Conservation (phyloP, 2,113 vertebrate genomes). For the Anhinga anhinga region DNA sequence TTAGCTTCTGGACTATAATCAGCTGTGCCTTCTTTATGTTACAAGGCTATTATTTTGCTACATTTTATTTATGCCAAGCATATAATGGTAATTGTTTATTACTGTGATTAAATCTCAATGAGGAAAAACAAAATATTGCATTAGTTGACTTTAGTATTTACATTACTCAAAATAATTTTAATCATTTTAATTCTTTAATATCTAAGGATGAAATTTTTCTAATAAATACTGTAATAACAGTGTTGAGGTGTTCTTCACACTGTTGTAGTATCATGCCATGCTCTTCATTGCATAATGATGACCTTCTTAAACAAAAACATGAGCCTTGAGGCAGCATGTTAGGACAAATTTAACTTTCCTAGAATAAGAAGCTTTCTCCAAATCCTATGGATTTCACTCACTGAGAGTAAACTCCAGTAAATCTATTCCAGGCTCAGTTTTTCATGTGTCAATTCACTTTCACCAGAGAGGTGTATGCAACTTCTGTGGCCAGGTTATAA, state of each 20-base stretch:
- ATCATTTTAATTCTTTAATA: not conserved
- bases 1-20: not conserved
- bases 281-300: not conserved
- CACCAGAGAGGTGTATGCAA: not conserved
- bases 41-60: not conserved
- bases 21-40: not conserved
- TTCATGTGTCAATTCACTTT: not conserved
- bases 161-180: not conserved
- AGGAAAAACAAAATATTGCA: not conserved
- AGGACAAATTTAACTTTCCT: not conserved
- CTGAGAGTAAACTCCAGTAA: not conserved
- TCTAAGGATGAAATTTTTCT: not conserved
- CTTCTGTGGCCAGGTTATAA: not conserved
- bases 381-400: not conserved
- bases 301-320: not conserved
- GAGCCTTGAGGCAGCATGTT: not conserved
- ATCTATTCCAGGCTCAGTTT: not conserved
- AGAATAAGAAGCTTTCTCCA: not conserved
- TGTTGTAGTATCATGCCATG: rapidly evolving
- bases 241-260: not conserved
- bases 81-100: not conserved
- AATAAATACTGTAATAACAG: not conserved
- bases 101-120: conserved; percentile 1
- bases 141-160: not conserved
- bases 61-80: not conserved